phyloP scores from a whole-genome alignment of 2,113 vertebrate species.

The Ammospiza nelsoni region DNA sequence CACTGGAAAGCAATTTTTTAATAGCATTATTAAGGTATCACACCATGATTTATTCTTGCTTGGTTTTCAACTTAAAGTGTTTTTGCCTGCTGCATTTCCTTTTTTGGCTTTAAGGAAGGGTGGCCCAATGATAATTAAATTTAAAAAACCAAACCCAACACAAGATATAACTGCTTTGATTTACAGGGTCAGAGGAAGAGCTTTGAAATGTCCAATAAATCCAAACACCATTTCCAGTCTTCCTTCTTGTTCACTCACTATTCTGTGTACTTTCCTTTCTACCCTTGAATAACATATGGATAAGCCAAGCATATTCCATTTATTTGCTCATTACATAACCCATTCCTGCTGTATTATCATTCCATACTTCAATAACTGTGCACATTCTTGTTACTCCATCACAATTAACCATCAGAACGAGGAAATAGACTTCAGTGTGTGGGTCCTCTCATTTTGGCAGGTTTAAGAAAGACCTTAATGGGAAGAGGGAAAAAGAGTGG shows the following conservation, averaged over 20 bases:
- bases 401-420: neutral
- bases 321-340: neutral
- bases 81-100: neutral
- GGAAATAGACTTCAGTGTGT: neutral
- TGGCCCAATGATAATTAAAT: neutral
- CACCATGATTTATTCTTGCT: neutral
- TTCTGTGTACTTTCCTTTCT: neutral
- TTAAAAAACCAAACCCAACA: neutral
- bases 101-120: neutral
- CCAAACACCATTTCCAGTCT: neutral
- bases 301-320: neutral
- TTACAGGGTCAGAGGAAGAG: neutral
- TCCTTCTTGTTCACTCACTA: neutral
- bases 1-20: slow-evolving; percentile 1
- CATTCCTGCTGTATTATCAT: neutral
- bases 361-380: neutral
- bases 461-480: neutral
- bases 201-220: neutral
- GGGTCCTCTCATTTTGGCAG: neutral
- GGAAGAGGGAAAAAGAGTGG: fast-evolving
- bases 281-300: neutral
- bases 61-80: neutral
- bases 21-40: neutral
- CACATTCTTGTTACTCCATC: neutral
- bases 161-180: neutral